Conservation (phyloP, 23 tunicate genomes). For the Halocynthia aurantium region DNA sequence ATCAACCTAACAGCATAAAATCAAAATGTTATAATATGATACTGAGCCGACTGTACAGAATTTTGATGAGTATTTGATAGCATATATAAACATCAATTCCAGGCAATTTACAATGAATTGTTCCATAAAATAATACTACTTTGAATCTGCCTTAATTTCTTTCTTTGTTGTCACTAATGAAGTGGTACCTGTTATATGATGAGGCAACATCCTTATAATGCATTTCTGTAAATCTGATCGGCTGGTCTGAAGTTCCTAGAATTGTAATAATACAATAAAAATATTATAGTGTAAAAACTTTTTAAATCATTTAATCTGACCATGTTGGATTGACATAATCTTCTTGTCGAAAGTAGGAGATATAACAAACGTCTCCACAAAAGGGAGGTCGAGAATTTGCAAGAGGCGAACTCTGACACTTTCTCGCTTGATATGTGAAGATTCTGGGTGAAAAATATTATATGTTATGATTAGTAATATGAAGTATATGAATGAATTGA, state of each 20-base stretch:
- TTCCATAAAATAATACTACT: too few species aligned
- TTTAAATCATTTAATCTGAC: too few species aligned
- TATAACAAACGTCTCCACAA: slow-evolving; percentile 62
- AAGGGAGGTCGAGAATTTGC: slow-evolving; percentile 65
- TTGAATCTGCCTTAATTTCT: too few species aligned
- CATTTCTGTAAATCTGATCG: slow-evolving; percentile 1
- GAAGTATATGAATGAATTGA: too few species aligned
- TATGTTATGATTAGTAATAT: too few species aligned
- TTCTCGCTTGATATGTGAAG: slow-evolving; percentile 42
- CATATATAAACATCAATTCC: too few species aligned
- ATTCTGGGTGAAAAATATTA: slow-evolving; percentile 8
- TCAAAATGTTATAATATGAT: too few species aligned
- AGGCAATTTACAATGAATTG: background rate
- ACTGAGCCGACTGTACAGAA: too few species aligned
- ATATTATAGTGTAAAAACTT: too few species aligned
- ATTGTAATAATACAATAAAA: too few species aligned
- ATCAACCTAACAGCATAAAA: background rate
- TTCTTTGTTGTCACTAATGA: too few species aligned
- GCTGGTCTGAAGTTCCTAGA: background rate
- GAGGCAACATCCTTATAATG: slow-evolving; percentile 42
- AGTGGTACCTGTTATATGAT: slow-evolving; percentile 37
- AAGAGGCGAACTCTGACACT: slow-evolving; percentile 75
- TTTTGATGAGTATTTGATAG: too few species aligned
- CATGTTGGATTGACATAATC: background rate
- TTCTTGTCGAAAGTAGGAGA: slow-evolving; percentile 61